These are phyloP conservation scores for Aurelia coerulea DNA, from an alignment of 30 jellyfish, hydroid and myxozoan genomes.

Conservation along the genomic window DNA sequence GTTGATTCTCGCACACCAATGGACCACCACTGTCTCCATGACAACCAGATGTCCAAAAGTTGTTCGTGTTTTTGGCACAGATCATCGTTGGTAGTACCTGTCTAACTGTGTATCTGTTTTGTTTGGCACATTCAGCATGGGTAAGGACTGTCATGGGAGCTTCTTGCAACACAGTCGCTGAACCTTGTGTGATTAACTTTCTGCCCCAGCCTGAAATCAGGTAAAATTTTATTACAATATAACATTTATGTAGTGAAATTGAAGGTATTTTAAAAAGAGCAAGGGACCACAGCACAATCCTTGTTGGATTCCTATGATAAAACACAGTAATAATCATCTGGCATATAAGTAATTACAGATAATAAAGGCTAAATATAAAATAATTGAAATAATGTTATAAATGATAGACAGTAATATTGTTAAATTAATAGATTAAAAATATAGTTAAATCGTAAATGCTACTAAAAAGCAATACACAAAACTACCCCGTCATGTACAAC, in stretches of 20 bases:
- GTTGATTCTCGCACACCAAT: conserved; percentile 63
- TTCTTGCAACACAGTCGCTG: conserved; percentile 56
- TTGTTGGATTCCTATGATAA: too few species aligned
- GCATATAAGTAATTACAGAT: too few species aligned
- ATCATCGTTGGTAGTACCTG: conserved; percentile 58
- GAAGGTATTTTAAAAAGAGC: background rate
- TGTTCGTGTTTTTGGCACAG: conserved; percentile 66
- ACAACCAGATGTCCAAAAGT: conserved; percentile 74
- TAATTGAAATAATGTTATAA: too few species aligned
- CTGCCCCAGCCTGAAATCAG: conserved; percentile 73
- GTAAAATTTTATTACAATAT: background rate
- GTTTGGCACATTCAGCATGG: conserved; percentile 16
- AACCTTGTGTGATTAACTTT: background rate
- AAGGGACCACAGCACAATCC: background rate
- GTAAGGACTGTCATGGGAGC: conserved; percentile 35
- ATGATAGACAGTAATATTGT: too few species aligned
- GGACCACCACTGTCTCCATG: conserved; percentile 99
- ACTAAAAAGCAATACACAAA: too few species aligned
- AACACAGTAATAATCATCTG: too few species aligned
- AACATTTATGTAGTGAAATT: too few species aligned
- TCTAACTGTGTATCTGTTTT: background rate
- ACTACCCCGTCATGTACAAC: too few species aligned
- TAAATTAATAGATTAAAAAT: too few species aligned
- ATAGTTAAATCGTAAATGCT: too few species aligned
- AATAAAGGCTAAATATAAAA: too few species aligned